Conservation (phyloP, 2,797 vertebrate genomes). For the Falco biarmicus region DNA sequence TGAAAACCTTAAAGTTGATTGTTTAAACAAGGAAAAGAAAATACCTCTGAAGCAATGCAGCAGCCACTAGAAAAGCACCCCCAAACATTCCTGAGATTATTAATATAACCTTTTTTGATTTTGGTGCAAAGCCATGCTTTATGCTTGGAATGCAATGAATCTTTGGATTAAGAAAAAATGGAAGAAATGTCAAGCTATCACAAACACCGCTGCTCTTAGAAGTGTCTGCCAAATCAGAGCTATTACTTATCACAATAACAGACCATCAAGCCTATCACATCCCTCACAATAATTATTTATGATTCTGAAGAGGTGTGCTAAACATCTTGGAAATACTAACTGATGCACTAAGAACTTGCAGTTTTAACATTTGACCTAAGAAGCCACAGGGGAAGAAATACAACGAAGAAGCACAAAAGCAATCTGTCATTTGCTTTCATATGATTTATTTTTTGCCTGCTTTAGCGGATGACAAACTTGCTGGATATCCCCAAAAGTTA, state of each 20-base stretch:
- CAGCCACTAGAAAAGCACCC: background rate
- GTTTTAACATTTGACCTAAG: background rate
- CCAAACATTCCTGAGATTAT: conserved; percentile 46
- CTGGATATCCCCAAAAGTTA: background rate
- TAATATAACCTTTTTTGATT: background rate
- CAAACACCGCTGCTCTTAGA: background rate
- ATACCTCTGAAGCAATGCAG: conserved; percentile 33
- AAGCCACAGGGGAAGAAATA: background rate
- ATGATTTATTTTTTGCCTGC: background rate
- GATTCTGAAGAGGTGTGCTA: background rate
- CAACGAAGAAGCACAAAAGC: background rate
- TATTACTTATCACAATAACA: background rate
- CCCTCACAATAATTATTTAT: conserved; percentile 4
- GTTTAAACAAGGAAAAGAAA: conserved; percentile 51
- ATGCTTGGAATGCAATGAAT: conserved; percentile 22
- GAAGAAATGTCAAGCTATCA: conserved; percentile 5
- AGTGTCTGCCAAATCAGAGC: background rate
- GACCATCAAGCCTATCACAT: background rate
- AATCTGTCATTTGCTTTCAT: background rate
- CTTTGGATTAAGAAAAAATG: conserved; percentile 14
- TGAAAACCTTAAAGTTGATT: conserved; percentile 49
- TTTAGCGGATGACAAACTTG: background rate
- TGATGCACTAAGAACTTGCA: background rate
- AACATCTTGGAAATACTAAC: background rate
- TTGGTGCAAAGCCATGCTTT: conserved; percentile 3